phyloP scores from a whole-genome alignment of 1,140 invertebrate species.

The Drosophila trapezifrons region DNA sequence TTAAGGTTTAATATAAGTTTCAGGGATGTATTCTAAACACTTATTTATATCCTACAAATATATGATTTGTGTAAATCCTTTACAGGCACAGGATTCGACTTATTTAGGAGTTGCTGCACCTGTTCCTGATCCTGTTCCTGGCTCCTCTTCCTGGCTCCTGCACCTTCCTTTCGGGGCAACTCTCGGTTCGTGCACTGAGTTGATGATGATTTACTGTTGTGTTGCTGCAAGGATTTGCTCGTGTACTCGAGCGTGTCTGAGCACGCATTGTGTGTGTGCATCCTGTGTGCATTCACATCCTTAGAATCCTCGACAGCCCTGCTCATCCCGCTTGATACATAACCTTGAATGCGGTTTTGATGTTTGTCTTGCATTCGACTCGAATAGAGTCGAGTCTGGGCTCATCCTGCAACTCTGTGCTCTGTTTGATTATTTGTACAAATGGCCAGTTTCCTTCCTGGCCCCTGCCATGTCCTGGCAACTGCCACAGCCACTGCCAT shows the following conservation, averaged over 20 bases:
- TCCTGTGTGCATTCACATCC: conserved; percentile 25
- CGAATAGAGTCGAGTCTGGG: conserved; percentile 47
- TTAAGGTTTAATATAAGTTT: too few relatives aligned
- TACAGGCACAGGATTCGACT: conserved; percentile 1
- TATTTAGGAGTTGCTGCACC: conserved; percentile 27
- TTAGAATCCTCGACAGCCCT: conserved; percentile 40
- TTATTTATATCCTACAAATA: not conserved
- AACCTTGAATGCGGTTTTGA: conserved; percentile 83
- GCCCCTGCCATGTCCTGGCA: conserved; percentile 2
- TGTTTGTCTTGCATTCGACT: conserved; percentile 75
- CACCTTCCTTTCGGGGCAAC: conserved; percentile 21
- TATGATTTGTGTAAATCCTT: conserved; percentile 1
- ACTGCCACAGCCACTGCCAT: conserved; percentile 22
- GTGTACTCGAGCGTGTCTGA: conserved; percentile 76
- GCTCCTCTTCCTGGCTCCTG: too few relatives aligned
- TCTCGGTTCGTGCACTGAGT: conserved; percentile 49
- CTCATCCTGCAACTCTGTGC: conserved; percentile 9
- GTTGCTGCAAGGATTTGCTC: conserved; percentile 78
- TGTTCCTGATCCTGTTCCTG: conserved; percentile 6
- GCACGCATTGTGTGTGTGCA: conserved; percentile 46
- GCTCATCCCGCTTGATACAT: conserved; percentile 76
- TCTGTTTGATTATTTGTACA: conserved; percentile 80
- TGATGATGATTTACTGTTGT: conserved; percentile 84
- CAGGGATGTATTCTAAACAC: not conserved
- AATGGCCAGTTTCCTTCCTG: conserved; percentile 63